These are phyloP conservation scores for Ips typographus DNA, from an alignment of 1,140 invertebrate species.

Conservation along the genomic window DNA sequence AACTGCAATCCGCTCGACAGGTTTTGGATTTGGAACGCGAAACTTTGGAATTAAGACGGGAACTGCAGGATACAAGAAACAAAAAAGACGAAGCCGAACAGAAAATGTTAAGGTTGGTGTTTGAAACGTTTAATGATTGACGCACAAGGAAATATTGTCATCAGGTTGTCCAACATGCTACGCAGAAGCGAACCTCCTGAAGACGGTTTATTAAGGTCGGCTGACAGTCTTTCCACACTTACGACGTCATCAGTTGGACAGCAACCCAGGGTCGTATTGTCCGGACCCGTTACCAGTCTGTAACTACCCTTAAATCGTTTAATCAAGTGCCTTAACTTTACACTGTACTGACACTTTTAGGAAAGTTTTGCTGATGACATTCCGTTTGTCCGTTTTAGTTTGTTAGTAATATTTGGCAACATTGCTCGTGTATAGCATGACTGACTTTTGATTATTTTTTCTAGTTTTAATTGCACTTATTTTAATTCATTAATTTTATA, in stretches of 20 bases:
- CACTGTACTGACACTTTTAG: no score
- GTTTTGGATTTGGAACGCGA: slow-evolving; percentile 50
- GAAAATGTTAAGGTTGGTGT: slow-evolving; percentile 53
- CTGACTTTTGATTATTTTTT: no score
- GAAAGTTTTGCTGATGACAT: no score
- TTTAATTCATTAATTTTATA: no score
- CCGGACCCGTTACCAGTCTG: slow-evolving; percentile 52
- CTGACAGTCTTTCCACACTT: slow-evolving; percentile 44
- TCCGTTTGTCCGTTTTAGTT: no score
- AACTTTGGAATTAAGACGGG: slow-evolving; percentile 52
- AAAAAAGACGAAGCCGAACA: slow-evolving; percentile 57
- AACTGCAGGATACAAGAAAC: slow-evolving; percentile 55
- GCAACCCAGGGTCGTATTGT: slow-evolving; percentile 45
- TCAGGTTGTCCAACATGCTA: slow-evolving; percentile 39
- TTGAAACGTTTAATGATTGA: not conserved
- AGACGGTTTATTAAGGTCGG: slow-evolving; percentile 43
- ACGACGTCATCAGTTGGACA: slow-evolving; percentile 42
- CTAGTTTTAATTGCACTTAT: no score
- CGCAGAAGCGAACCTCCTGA: slow-evolving; percentile 44
- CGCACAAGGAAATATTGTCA: not conserved
- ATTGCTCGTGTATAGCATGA: no score
- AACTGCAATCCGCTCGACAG: slow-evolving; percentile 43
- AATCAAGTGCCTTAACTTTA: no score
- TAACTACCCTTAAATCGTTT: slow-evolving; percentile 27
- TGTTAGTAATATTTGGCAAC: no score